Conservation (phyloP, 2,797 vertebrate genomes). For the Loriculus beryllinus region DNA sequence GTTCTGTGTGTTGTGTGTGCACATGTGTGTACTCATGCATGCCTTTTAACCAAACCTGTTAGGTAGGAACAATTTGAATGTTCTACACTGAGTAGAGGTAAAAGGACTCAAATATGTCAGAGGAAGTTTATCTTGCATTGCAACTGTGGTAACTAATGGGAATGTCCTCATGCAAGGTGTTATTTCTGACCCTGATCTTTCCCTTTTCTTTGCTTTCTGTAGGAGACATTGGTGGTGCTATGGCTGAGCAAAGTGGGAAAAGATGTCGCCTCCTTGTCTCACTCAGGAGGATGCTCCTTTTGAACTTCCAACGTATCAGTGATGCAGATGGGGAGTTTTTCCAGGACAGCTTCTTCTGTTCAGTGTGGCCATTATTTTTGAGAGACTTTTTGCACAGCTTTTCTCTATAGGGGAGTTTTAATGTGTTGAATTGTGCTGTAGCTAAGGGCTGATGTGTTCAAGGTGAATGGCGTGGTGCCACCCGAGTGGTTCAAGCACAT, state of each 20-base stretch:
- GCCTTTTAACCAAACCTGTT: background rate
- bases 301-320: background rate
- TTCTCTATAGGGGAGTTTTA: background rate
- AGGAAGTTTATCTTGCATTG: background rate
- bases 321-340: background rate
- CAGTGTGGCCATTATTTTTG: background rate
- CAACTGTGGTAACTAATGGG: background rate
- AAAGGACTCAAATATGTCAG: background rate
- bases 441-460: background rate
- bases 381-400: background rate
- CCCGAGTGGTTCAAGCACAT: background rate
- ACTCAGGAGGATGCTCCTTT: background rate
- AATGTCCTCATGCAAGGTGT: background rate
- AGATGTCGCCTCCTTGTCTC: background rate
- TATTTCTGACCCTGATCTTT: background rate
- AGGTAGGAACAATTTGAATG: background rate
- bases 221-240: background rate
- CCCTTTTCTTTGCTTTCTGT: background rate
- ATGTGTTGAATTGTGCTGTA: background rate
- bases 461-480: background rate
- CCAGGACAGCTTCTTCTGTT: background rate
- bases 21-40: fast-evolving
- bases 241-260: background rate
- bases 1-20: background rate
- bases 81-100: background rate